Conservation (phyloP, 2,113 vertebrate genomes). For the Sander lucioperca region DNA sequence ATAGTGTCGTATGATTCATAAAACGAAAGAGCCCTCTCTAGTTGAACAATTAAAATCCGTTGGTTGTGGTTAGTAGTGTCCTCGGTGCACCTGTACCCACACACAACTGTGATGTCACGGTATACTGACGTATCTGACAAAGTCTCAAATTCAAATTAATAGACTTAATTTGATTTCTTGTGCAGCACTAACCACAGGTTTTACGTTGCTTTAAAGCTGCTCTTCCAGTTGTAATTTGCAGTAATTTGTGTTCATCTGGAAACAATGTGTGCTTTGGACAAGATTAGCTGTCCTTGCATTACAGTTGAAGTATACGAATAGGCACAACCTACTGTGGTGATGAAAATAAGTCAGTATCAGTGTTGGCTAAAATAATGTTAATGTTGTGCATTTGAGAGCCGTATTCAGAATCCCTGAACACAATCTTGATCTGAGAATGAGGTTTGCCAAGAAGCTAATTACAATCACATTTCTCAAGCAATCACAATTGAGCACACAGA, state of each 20-base stretch:
- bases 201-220: background rate
- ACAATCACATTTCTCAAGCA: constrained; percentile 46
- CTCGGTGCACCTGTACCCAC: no score
- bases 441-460: constrained; percentile 54
- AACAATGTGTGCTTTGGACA: background rate
- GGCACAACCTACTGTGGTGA: background rate
- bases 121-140: no score
- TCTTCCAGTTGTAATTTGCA: no score
- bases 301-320: background rate
- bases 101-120: no score
- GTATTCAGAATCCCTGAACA: background rate
- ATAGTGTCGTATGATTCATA: background rate
- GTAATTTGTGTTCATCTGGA: background rate
- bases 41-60: no score
- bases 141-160: no score
- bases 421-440: background rate
- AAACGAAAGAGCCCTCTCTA: background rate
- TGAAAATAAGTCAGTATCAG: background rate
- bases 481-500: constrained; percentile 24
- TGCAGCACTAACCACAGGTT: no score
- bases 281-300: background rate
- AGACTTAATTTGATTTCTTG: no score
- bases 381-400: background rate
- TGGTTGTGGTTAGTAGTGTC: no score
- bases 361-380: background rate